These are phyloP conservation scores for Thalassaphorura encarpata DNA, from an alignment of 1,140 invertebrate species.

Conservation along the genomic window DNA sequence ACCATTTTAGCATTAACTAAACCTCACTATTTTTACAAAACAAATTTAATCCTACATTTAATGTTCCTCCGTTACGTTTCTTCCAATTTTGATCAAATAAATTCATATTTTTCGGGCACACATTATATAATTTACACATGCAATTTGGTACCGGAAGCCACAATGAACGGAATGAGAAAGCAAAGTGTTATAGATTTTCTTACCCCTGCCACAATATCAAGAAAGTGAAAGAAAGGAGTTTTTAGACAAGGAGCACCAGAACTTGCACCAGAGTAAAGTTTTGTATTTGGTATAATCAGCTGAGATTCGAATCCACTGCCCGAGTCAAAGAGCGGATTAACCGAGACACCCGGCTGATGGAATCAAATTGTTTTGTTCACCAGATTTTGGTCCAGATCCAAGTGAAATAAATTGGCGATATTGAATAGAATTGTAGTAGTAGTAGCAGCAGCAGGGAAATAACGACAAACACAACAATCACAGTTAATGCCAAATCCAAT, in stretches of 20 bases:
- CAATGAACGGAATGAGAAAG: conserved; percentile 47
- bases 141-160: background rate
- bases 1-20: too few relatives aligned
- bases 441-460: background rate
- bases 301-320: background rate
- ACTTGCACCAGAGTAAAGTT: background rate
- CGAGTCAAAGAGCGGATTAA: background rate
- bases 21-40: background rate
- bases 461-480: too few relatives aligned
- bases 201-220: background rate
- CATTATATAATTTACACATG: background rate
- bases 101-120: background rate
- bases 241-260: background rate
- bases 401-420: too few relatives aligned
- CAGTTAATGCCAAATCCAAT: background rate
- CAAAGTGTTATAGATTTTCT: background rate
- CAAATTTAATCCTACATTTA: background rate
- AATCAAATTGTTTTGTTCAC: too few relatives aligned
- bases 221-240: background rate
- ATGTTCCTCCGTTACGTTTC: background rate
- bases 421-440: too few relatives aligned
- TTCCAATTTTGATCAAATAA: background rate
- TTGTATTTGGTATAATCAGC: background rate
- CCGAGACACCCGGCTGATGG: background rate
- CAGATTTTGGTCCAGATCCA: too few relatives aligned